phyloP scores from a whole-genome alignment of 2,113 vertebrate species.

The Sturnus vulgaris region DNA sequence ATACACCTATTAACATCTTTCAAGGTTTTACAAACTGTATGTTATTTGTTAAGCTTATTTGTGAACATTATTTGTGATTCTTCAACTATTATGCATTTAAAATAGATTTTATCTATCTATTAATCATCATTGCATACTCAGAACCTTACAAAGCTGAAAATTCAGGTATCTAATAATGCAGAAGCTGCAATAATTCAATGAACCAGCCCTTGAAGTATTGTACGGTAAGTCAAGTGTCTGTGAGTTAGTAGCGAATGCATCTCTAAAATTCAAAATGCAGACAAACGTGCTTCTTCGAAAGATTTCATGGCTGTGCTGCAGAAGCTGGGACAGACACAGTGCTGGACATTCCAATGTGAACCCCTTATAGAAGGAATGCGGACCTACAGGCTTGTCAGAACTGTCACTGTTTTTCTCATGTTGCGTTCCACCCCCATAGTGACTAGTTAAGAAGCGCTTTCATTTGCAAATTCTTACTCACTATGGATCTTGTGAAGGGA shows the following conservation, averaged over 20 bases:
- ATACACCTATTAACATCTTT: background rate
- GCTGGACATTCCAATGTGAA: background rate
- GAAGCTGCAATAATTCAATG: background rate
- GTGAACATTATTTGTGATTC: background rate
- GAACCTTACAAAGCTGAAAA: background rate
- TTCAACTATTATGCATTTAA: background rate
- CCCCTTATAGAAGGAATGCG: background rate
- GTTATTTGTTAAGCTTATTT: background rate
- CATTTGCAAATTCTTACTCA: background rate
- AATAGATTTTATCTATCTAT: background rate
- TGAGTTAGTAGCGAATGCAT: background rate
- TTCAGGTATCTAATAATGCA: background rate
- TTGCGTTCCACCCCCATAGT: background rate
- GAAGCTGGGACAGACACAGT: background rate
- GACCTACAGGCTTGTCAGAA: background rate
- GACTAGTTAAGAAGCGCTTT: background rate
- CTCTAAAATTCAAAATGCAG: background rate
- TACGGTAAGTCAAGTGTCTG: background rate
- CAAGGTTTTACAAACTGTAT: background rate
- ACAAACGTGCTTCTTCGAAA: background rate
- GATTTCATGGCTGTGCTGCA: background rate
- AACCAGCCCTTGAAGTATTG: background rate
- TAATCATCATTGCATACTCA: background rate
- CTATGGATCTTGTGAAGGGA: background rate
- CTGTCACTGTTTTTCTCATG: background rate